These are phyloP conservation scores for Acipenser transmontanus DNA, from an alignment of 2,797 vertebrate genomes.

Conservation along the genomic window DNA sequence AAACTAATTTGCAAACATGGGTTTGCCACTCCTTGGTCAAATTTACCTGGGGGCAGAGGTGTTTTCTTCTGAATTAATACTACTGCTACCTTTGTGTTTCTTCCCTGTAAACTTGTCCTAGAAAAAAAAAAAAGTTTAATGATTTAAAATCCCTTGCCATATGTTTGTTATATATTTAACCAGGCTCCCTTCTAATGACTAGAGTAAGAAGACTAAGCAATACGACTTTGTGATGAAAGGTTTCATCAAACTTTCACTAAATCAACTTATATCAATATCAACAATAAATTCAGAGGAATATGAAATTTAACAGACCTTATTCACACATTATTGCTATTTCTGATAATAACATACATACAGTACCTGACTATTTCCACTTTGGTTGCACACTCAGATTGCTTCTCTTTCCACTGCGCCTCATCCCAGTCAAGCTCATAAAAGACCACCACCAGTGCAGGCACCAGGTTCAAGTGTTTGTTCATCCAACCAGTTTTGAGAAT, in stretches of 20 bases:
- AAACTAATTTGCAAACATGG: no score
- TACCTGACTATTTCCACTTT: constrained; percentile 96
- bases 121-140: constrained; percentile 19
- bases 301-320: no score
- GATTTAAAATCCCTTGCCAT: no score
- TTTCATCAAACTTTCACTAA: no score
- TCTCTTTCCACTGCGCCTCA: constrained; percentile 94
- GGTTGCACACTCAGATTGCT: constrained; percentile 91
- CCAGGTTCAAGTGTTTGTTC: constrained; percentile 95
- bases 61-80: constrained; percentile 98
- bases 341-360: no score
- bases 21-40: neutral
- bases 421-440: constrained; percentile 98
- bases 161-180: no score
- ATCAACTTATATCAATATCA: no score
- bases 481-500: constrained; percentile 97
- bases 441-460: constrained; percentile 90
- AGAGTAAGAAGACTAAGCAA: no score
- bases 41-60: constrained; percentile 86
- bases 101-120: constrained; percentile 92
- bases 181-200: no score
- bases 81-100: constrained; percentile 95
- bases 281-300: no score
- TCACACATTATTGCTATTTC: no score
- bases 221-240: no score